Evolutionary conservation across 2,113 vertebrate genomes (phyloP), one percentile per base, ranked within the genome.

Genomic region (Charina bottae): DNA sequence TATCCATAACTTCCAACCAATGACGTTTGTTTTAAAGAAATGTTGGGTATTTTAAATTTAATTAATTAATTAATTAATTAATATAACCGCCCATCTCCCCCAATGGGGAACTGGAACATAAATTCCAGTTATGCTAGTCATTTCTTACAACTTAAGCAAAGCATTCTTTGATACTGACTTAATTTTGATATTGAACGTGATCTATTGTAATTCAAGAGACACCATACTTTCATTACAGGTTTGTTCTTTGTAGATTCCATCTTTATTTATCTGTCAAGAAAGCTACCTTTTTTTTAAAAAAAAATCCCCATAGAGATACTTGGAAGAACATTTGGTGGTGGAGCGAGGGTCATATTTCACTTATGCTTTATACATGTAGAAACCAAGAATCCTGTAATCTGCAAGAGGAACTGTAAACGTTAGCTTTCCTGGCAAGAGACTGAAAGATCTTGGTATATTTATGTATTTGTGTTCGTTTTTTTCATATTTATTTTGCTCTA

Each of bases 161-260:
- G 72, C 83, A 1, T 90, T 64, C 94, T 92, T 94, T 1, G 5
- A 91, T 21, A 62, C 64, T 97, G 97, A 97, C 96, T n/a, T n/a
- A n/a, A n/a, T n/a, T n/a, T n/a, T n/a, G n/a, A n/a, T n/a, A n/a
- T n/a, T n/a, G n/a, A n/a, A n/a, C n/a, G n/a, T 96, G 95, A 92
- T 78, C 19, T 92, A 93, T 93, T 89, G 95, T 37, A 59, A 23
- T 91, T 42, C 12, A 12, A 90, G 93, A 90, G 72, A 92, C 87
- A 88, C 92, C 96, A 95, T 78, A 78, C 95, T 97, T 97, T 95
- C 93, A 95, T 97, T 96, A 95, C 1, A 93, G 86, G 91, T 95
- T 93, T 95, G 95, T 95, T 95, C 94, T 97, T 92, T 94, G 95
- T 60, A 1, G 92, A 95, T 94, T 96, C 93, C 96, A 89, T 90